A percentile compares a stretch with the other conserved stretches of the same genome.
phyloP scores from a whole-genome alignment of 2,113 vertebrate genomes.

The Xenopus laevis region DNA sequence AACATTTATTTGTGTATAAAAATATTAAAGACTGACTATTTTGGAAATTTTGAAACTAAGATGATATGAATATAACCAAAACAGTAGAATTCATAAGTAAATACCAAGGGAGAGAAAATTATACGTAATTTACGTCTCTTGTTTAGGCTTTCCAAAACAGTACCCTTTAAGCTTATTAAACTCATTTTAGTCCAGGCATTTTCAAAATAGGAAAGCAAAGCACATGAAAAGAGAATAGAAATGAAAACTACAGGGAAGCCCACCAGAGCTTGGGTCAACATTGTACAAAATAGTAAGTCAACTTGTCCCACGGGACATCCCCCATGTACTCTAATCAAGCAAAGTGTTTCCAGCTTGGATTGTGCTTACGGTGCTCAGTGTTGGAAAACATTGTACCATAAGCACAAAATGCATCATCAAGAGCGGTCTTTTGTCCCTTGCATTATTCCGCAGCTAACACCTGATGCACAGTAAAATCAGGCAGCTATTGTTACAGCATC shows the following conservation, averaged over 20 bases:
- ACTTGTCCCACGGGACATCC: neutral
- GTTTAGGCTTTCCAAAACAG: neutral
- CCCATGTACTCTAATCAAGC: neutral
- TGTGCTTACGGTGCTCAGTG: neutral
- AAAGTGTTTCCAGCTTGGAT: neutral
- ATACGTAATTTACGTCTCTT: neutral
- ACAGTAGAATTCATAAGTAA: neutral
- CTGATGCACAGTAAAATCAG: conserved; percentile 5
- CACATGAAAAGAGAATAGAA: neutral
- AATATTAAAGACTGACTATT: too few relatives aligned
- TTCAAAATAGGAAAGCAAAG: neutral
- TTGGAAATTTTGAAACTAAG: too few relatives aligned
- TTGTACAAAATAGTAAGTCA: neutral
- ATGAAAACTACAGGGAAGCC: neutral
- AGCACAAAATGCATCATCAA: conserved; percentile 1
- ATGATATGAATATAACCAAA: too few relatives aligned
- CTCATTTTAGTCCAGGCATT: neutral
- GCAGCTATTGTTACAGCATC: neutral
- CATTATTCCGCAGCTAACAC: neutral
- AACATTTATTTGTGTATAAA: too few relatives aligned
- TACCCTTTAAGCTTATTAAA: neutral
- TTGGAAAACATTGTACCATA: neutral
- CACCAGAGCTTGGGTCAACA: neutral
- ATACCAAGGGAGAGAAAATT: neutral
- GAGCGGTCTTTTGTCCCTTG: neutral